phyloP scores from a whole-genome alignment of 1,140 invertebrate genomes.

The Papilio glaucus region DNA sequence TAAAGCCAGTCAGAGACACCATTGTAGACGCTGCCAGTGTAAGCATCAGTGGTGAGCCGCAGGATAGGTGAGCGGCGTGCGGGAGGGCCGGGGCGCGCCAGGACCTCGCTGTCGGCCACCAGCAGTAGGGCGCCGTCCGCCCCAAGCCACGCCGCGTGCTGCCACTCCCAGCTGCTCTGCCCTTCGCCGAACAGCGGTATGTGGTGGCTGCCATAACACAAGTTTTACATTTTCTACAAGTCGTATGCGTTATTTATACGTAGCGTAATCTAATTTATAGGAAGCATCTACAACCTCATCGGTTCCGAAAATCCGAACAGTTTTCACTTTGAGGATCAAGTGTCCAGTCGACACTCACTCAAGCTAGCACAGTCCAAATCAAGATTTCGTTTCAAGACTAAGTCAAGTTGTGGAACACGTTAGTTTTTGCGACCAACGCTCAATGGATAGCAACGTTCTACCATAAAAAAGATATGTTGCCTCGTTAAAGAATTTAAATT shows the following conservation, averaged over 20 bases:
- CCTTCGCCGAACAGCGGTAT: conserved; percentile 89
- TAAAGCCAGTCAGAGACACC: conserved; percentile 97
- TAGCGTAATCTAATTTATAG: neutral
- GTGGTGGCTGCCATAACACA: conserved; percentile 85
- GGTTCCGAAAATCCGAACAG: too few species aligned
- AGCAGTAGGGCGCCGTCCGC: conserved; percentile 88
- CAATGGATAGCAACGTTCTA: neutral
- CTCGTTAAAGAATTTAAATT: conserved; percentile 4
- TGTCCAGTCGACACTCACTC: too few species aligned
- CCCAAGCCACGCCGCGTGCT: conserved; percentile 91
- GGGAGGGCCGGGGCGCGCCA: conserved; percentile 88
- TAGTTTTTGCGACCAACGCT: too few species aligned
- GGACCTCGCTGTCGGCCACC: conserved; percentile 94
- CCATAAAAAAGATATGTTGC: neutral
- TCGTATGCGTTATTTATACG: neutral
- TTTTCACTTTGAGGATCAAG: too few species aligned
- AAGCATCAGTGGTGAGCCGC: conserved; percentile 89
- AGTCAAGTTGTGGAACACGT: too few species aligned
- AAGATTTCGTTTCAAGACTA: too few species aligned
- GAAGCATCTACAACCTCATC: neutral
- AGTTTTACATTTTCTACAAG: conserved; percentile 8
- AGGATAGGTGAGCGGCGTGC: conserved; percentile 79
- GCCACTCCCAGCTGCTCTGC: conserved; percentile 88
- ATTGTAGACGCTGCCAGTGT: conserved; percentile 92
- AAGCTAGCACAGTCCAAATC: too few species aligned